Percentiles rank a stretch among this genome's conserved stretches.
These are phyloP conservation scores for Hermaeophaga mercurialis DNA, from an alignment of 2,888 invertebrate species.

Conservation along the genomic window DNA sequence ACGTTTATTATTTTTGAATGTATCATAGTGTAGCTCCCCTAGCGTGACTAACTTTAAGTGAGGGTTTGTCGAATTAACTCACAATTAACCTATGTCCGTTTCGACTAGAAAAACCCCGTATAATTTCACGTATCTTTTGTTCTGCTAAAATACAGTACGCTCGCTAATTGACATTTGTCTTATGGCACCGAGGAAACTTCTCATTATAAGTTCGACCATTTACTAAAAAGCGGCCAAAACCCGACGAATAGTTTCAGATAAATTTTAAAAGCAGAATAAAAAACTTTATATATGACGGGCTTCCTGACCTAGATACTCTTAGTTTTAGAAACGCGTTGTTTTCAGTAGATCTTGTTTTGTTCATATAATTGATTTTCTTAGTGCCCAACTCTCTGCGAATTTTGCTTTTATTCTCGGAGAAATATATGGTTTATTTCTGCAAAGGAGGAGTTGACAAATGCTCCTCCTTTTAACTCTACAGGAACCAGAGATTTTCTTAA, in stretches of 20 bases:
- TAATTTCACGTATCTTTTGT: too few relatives aligned
- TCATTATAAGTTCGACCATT: not conserved
- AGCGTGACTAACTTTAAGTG: too few relatives aligned
- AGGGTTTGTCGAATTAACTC: too few relatives aligned
- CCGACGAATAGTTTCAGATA: conserved; percentile 10
- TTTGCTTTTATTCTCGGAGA: conserved; percentile 23
- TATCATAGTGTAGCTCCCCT: too few relatives aligned
- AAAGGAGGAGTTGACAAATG: conserved; percentile 19
- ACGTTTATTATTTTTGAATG: too few relatives aligned
- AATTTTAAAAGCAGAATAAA: conserved; percentile 8
- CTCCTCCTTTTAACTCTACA: conserved; percentile 12
- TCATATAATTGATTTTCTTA: conserved; percentile 30
- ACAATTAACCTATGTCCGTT: too few relatives aligned
- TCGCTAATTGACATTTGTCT: not conserved
- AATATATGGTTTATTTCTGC: conserved; percentile 11
- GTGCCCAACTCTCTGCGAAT: conserved; percentile 9
- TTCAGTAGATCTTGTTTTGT: conserved; percentile 26
- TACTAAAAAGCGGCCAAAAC: conserved; percentile 8
- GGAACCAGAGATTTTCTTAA: conserved; percentile 6
- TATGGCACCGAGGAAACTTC: not conserved
- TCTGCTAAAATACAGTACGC: not conserved
- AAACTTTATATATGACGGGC: conserved; percentile 7
- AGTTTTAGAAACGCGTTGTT: conserved; percentile 23
- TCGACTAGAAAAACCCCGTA: too few relatives aligned
- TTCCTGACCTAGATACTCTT: conserved; percentile 27